phyloP scores from a whole-genome alignment of 2,797 vertebrate genomes.

The Halcyon chelicuti region DNA sequence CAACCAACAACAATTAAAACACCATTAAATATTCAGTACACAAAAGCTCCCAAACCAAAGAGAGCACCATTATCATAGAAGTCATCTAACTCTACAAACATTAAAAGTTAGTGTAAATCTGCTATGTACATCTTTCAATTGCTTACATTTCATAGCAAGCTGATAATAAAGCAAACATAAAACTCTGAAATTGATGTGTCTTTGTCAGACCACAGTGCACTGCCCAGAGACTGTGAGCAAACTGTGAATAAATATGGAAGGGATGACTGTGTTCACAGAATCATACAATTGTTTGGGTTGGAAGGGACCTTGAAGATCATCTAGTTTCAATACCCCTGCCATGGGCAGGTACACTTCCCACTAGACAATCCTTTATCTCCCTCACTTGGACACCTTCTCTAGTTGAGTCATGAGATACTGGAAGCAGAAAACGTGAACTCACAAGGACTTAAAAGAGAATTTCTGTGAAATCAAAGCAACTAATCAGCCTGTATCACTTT shows the following conservation, averaged over 20 bases:
- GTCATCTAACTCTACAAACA: slow-evolving; percentile 44
- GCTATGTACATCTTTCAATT: not conserved
- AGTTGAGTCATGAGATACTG: accelerated
- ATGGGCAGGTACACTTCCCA: too few relatives aligned
- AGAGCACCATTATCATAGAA: slow-evolving; percentile 41
- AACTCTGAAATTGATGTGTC: not conserved
- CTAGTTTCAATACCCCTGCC: too few relatives aligned
- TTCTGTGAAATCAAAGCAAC: not conserved
- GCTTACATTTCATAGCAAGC: slow-evolving; percentile 10
- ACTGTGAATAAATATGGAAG: not conserved
- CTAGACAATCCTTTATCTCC: not conserved
- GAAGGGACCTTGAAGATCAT: too few relatives aligned
- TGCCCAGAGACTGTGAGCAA: not conserved
- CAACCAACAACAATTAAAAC: slow-evolving; percentile 57
- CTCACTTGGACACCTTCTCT: not conserved
- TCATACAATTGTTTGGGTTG: not conserved
- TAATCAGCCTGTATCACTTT: not conserved
- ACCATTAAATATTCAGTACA: slow-evolving; percentile 48
- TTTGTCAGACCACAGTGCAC: not conserved
- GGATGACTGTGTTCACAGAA: not conserved
- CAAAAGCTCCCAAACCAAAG: slow-evolving; percentile 16
- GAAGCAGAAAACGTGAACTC: not conserved
- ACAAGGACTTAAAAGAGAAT: not conserved
- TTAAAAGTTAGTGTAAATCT: slow-evolving; percentile 58
- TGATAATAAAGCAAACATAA: slow-evolving; percentile 14